phyloP scores from a whole-genome alignment of 2,113 vertebrate genomes.

The Chaenocephalus aceratus region DNA sequence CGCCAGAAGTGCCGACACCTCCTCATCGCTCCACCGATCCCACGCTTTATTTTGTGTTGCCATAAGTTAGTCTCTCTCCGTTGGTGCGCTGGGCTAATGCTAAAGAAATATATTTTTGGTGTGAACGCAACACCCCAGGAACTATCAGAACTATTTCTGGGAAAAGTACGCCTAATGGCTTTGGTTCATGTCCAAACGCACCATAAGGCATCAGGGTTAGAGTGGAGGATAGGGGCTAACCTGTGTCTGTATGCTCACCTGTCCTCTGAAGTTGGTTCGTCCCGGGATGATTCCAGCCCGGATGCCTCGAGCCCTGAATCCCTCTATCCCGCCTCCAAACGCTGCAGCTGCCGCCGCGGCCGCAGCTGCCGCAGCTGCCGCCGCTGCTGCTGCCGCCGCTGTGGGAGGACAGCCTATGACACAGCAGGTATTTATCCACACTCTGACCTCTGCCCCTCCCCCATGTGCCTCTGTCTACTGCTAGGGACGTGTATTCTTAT shows the following conservation, averaged over 20 bases:
- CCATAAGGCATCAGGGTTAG: neutral
- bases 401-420: constrained; percentile 88
- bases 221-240: neutral
- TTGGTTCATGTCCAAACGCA: too few species aligned
- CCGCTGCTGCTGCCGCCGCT: constrained; percentile 73
- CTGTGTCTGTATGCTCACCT: constrained; percentile 60
- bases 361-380: constrained; percentile 51
- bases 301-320: constrained; percentile 87
- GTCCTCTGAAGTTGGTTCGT: constrained; percentile 89
- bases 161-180: too few species aligned
- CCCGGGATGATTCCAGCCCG: constrained; percentile 90
- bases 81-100: too few species aligned
- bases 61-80: too few species aligned
- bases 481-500: neutral
- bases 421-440: constrained; percentile 88
- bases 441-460: constrained; percentile 24
- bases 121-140: too few species aligned
- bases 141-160: too few species aligned
- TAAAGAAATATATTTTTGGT: too few species aligned
- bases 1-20: too few species aligned
- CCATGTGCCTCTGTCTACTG: too few species aligned
- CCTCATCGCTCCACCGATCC: too few species aligned
- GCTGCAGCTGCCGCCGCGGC: constrained; percentile 71
- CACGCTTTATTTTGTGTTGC: too few species aligned
- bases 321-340: constrained; percentile 84